phyloP scores from a whole-genome alignment of 2,113 vertebrate species.

The Coryphaenoides rupestris region DNA sequence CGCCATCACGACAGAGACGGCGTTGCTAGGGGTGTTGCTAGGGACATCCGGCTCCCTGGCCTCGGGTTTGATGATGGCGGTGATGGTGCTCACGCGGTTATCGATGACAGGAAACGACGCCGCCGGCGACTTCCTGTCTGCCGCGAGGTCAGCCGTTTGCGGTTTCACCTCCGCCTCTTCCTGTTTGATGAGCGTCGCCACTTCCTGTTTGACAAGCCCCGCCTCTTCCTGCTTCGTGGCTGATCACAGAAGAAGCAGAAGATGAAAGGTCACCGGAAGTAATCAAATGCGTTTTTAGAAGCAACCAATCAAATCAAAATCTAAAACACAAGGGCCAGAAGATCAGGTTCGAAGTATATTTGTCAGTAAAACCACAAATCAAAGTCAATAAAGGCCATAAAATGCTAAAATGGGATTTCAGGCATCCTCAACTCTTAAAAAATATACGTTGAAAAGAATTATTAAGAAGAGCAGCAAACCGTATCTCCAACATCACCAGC shows the following conservation, averaged over 20 bases:
- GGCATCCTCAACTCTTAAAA: background rate
- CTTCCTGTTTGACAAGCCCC: constrained; percentile 46
- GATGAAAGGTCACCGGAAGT: background rate
- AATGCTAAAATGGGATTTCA: background rate
- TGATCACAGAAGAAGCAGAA: constrained; percentile 7
- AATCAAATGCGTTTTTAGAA: background rate
- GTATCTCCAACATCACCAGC: background rate
- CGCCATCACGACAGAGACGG: constrained; percentile 68
- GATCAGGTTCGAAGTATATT: background rate
- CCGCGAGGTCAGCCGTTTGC: constrained; percentile 19
- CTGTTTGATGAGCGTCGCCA: constrained; percentile 22
- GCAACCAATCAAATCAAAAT: background rate
- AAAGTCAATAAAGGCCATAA: background rate
- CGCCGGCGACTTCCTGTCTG: constrained; percentile 19
- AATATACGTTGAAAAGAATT: background rate
- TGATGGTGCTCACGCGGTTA: constrained; percentile 76
- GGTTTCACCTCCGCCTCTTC: constrained; percentile 73
- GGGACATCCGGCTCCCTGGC: constrained; percentile 60
- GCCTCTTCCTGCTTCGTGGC: constrained; percentile 49
- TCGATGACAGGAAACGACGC: constrained; percentile 47
- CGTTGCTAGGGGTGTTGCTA: constrained; percentile 42
- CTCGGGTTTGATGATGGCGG: constrained; percentile 74
- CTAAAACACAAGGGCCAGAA: background rate
- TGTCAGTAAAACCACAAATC: too few species aligned
- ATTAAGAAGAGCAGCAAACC: too few species aligned